These are phyloP conservation scores for Saiga tatarica DNA, from an alignment of 2,113 vertebrate species.

Conservation along the genomic window DNA sequence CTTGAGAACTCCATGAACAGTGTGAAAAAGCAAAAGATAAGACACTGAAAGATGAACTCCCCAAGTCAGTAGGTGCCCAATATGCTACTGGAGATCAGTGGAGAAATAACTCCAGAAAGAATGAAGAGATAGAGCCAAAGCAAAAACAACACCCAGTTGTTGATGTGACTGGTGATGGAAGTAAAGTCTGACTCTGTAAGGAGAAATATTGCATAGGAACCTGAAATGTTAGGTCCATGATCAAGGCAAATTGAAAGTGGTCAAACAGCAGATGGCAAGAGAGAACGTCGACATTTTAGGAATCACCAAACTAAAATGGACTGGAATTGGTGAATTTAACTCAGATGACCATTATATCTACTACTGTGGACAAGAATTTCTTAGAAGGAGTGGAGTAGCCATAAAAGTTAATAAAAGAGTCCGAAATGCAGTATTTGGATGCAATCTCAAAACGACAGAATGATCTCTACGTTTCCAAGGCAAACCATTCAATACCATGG, in stretches of 20 bases:
- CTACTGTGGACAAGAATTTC: not conserved
- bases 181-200: not conserved
- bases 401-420: not conserved
- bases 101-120: not conserved
- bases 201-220: not conserved
- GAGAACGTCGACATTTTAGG: fast-evolving
- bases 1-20: not conserved
- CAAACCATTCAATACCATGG: not conserved
- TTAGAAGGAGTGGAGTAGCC: not conserved
- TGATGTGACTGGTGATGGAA: not conserved
- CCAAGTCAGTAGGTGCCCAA: not conserved
- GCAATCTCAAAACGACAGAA: not conserved
- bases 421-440: fast-evolving
- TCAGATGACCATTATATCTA: not conserved
- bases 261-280: not conserved
- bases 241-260: not conserved
- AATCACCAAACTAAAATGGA: not conserved
- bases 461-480: not conserved
- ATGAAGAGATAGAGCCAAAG: not conserved
- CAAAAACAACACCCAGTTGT: not conserved
- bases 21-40: not conserved
- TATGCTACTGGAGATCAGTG: not conserved
- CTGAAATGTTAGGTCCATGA: not conserved
- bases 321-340: not conserved
- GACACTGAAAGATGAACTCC: not conserved